Evolutionary conservation across 2,113 vertebrate species (phyloP).

Genomic region (Excalfactoria chinensis): DNA sequence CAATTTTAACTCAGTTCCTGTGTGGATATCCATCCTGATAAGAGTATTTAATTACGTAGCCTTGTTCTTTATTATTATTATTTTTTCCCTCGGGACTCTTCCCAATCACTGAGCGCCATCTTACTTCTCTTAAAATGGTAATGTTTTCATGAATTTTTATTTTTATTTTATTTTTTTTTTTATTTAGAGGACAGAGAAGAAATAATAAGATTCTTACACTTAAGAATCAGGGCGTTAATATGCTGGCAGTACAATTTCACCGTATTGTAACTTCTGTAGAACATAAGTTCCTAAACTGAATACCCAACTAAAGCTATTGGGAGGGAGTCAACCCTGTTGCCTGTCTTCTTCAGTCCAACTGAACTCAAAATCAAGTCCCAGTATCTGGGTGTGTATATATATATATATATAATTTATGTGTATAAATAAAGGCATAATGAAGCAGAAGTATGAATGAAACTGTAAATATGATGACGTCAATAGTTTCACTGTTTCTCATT

Average conservation of each 20-base stretch:
- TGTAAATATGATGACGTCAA: neutral
- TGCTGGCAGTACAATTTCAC: neutral
- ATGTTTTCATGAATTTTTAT: neutral
- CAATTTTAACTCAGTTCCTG: neutral
- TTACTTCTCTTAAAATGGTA: neutral
- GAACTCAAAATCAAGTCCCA: neutral
- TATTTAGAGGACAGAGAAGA: neutral
- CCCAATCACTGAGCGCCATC: neutral
- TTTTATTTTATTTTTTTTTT: neutral
- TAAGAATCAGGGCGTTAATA: neutral
- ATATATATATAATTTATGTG: too few relatives aligned
- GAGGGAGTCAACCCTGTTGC: neutral
- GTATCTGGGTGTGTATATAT: neutral
- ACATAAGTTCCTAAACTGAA: neutral
- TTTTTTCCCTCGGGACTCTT: neutral
- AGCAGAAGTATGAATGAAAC: neutral
- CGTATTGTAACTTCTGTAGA: accelerated
- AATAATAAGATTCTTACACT: neutral
- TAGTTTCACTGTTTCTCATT: neutral
- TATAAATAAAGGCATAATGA: too few relatives aligned
- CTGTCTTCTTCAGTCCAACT: neutral
- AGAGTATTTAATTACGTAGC: neutral
- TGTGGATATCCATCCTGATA: neutral
- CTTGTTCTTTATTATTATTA: neutral
- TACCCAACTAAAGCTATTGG: neutral